These are phyloP conservation scores for Apamea monoglypha DNA, from an alignment of 2,888 invertebrate genomes.

Conservation along the genomic window DNA sequence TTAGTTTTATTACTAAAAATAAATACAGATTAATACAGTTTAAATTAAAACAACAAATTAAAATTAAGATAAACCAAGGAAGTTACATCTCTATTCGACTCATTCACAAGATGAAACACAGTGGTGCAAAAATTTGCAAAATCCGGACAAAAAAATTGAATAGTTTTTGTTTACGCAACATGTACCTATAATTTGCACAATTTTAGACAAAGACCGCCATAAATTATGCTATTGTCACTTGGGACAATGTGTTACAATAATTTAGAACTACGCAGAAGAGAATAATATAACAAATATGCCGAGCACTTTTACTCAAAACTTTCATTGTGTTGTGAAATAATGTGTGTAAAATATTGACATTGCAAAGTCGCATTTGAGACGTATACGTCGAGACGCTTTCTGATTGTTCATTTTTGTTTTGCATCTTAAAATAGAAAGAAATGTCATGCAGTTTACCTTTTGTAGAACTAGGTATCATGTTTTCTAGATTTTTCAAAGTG, in stretches of 20 bases:
- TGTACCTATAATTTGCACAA: constrained; percentile 74
- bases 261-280: constrained; percentile 57
- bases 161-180: constrained; percentile 64
- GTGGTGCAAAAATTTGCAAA: constrained; percentile 61
- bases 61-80: constrained; percentile 21
- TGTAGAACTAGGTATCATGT: neutral
- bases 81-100: constrained; percentile 37
- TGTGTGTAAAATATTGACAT: constrained; percentile 50
- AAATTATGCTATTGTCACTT: constrained; percentile 65
- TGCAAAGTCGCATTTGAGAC: constrained; percentile 18
- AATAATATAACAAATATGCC: constrained; percentile 56
- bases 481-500: neutral
- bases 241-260: constrained; percentile 63
- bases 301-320: constrained; percentile 58
- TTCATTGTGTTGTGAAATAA: constrained; percentile 60
- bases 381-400: constrained; percentile 6
- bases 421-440: constrained; percentile 10
- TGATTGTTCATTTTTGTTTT: constrained; percentile 32
- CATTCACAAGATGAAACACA: constrained; percentile 47
- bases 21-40: constrained; percentile 40
- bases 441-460: neutral
- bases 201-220: constrained; percentile 64
- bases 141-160: constrained; percentile 59
- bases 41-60: constrained; percentile 23
- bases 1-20: constrained; percentile 37